phyloP scores from a whole-genome alignment of 2,113 vertebrate genomes.

The Cricetomys ansorgei region DNA sequence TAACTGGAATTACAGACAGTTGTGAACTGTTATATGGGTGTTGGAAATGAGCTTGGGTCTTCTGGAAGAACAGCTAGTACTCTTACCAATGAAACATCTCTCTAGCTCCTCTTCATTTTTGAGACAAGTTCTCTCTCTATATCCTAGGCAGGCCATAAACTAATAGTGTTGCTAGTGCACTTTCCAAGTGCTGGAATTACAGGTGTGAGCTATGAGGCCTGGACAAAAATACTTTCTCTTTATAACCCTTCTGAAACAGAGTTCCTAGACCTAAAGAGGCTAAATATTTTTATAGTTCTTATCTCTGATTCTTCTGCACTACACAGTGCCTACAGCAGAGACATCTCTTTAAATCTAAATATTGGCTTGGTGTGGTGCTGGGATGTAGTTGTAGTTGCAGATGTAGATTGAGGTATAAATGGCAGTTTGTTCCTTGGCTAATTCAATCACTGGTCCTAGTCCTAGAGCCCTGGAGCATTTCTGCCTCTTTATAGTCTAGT shows the following conservation, averaged over 20 bases:
- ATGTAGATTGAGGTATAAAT: too few relatives aligned
- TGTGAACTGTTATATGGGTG: not conserved
- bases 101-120: not conserved
- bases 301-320: slow-evolving; percentile 27
- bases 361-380: not conserved
- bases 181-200: not conserved
- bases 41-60: not conserved
- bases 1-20: not conserved
- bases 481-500: too few relatives aligned
- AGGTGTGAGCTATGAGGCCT: not conserved
- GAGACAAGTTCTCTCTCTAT: not conserved
- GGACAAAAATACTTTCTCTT: not conserved
- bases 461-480: too few relatives aligned
- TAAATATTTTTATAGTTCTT: slow-evolving; percentile 44
- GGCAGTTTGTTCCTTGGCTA: too few relatives aligned
- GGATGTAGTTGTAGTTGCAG: too few relatives aligned
- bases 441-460: too few relatives aligned
- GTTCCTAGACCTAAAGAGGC: not conserved
- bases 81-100: not conserved
- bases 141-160: not conserved
- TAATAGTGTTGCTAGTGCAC: not conserved
- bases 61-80: not conserved
- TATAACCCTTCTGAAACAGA: slow-evolving; percentile 36
- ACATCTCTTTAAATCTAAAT: slow-evolving; percentile 38
- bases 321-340: not conserved